phyloP scores from a whole-genome alignment of 2,113 vertebrate genomes.

The Ariopsis seemanni region DNA sequence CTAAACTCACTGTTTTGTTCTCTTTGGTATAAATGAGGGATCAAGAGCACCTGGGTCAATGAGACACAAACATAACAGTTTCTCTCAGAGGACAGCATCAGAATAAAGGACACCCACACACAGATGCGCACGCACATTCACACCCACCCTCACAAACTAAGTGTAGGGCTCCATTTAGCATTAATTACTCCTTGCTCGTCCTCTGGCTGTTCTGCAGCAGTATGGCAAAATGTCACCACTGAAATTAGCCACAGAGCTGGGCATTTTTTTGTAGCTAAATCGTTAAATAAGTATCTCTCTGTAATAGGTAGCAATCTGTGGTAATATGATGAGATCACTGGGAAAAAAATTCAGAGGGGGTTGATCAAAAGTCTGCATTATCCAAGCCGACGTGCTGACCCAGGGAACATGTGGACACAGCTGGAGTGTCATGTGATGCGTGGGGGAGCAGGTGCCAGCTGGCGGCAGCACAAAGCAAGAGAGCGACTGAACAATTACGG shows the following conservation, averaged over 20 bases:
- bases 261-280: slow-evolving; percentile 74
- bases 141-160: slow-evolving; percentile 51
- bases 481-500: slow-evolving; percentile 88
- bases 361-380: slow-evolving; percentile 85
- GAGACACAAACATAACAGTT: slow-evolving; percentile 35
- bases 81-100: slow-evolving; percentile 31
- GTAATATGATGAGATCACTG: slow-evolving; percentile 87
- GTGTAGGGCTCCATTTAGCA: slow-evolving; percentile 67
- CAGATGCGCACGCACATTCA: slow-evolving; percentile 37
- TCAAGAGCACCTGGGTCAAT: slow-evolving; percentile 49
- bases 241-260: slow-evolving; percentile 72
- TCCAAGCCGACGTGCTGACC: slow-evolving; percentile 78
- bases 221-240: slow-evolving; percentile 72
- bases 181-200: slow-evolving; percentile 65
- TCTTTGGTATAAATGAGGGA: slow-evolving; percentile 43
- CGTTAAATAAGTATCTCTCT: slow-evolving; percentile 78
- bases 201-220: slow-evolving; percentile 63
- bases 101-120: slow-evolving; percentile 20
- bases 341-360: slow-evolving; percentile 74
- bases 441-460: slow-evolving; percentile 78
- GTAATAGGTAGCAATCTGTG: slow-evolving; percentile 81
- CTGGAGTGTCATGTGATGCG: slow-evolving; percentile 91
- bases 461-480: slow-evolving; percentile 77
- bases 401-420: slow-evolving; percentile 89
- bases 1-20: slow-evolving; percentile 36